A percentile compares a stretch with the other conserved stretches of the same genome.
phyloP scores from a whole-genome alignment of 35 echinoderm and acorn worm species.

The Hemicentrotus pulcherrimus region DNA sequence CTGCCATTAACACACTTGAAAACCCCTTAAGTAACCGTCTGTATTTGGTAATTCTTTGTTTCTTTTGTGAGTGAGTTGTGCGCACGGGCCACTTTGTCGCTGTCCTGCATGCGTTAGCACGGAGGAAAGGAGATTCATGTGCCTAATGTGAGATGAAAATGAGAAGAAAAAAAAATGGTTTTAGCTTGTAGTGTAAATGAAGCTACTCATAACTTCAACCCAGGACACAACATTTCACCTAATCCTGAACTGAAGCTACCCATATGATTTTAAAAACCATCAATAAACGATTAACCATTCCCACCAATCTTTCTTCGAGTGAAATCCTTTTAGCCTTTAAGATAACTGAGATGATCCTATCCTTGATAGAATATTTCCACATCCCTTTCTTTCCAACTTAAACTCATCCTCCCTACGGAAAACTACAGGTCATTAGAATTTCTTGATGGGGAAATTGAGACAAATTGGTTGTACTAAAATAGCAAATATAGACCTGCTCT shows the following conservation, averaged over 20 bases:
- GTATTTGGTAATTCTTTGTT: too few species aligned
- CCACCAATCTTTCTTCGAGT: not conserved
- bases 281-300: not conserved
- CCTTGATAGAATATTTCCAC: not conserved
- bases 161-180: too few species aligned
- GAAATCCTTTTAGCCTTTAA: not conserved
- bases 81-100: too few species aligned
- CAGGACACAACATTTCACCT: too few species aligned
- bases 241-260: not conserved
- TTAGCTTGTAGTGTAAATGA: too few species aligned
- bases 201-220: too few species aligned
- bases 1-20: too few species aligned
- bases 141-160: too few species aligned
- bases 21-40: too few species aligned
- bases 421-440: not conserved
- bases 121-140: too few species aligned
- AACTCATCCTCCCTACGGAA: not conserved
- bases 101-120: too few species aligned
- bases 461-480: not conserved
- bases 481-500: not conserved
- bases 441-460: not conserved
- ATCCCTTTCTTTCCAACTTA: not conserved
- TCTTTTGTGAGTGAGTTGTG: too few species aligned
- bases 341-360: not conserved
- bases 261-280: not conserved